Conservation (phyloP, 2,888 invertebrate genomes). For the Cataglyphis livida region DNA sequence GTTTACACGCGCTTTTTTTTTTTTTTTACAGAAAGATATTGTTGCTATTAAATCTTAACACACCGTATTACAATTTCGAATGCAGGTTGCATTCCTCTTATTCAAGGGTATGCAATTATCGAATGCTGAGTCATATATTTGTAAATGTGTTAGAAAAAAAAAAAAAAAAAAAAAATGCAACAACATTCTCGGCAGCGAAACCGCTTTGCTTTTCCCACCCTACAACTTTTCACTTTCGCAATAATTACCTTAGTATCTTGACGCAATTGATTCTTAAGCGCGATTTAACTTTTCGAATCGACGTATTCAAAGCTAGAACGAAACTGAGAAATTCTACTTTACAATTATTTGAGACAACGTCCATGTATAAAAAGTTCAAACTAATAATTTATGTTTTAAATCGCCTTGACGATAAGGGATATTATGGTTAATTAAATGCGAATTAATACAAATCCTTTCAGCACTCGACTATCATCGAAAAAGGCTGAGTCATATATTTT, state of each 20-base stretch:
- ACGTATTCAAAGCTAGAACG: constrained; percentile 38
- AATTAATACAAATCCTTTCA: neutral
- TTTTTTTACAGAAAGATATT: neutral
- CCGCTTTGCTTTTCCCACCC: constrained; percentile 43
- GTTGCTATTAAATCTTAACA: constrained; percentile 16
- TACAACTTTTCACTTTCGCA: constrained; percentile 53
- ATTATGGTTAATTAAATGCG: constrained; percentile 24
- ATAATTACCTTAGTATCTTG: constrained; percentile 47
- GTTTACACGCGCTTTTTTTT: neutral
- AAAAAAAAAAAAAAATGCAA: constrained; percentile 59
- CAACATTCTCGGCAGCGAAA: constrained; percentile 65
- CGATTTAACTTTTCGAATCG: constrained; percentile 60
- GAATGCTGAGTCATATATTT: constrained; percentile 49
- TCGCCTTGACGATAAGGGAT: neutral
- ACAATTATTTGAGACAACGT: too few species aligned
- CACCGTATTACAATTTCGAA: neutral
- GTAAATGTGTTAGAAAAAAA: neutral
- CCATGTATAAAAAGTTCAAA: neutral
- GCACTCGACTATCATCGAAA: neutral
- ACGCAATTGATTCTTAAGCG: constrained; percentile 54
- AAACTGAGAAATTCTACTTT: constrained; percentile 18
- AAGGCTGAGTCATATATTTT: constrained; percentile 38
- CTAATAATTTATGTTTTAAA: constrained; percentile 6
- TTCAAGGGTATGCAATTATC: constrained; percentile 44
- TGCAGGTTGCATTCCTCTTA: constrained; percentile 41